Evolutionary conservation across 2,888 invertebrate genomes (phyloP).

Genomic region (Andrena dorsata): DNA sequence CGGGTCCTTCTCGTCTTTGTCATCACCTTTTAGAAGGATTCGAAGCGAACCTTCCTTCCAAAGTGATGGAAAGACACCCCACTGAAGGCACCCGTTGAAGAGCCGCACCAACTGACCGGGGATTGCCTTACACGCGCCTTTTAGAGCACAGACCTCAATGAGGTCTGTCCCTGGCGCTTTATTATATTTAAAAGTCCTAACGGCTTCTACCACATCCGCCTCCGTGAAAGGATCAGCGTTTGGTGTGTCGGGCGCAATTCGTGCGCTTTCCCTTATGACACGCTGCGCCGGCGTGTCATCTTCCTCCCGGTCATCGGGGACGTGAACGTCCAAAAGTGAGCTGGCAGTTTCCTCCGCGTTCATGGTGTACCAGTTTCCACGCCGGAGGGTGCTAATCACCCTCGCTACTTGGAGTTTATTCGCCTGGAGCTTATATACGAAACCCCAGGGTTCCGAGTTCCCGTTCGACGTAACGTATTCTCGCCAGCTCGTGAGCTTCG

Average conservation of each 20-base stretch:
- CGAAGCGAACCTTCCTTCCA: conserved; percentile 46
- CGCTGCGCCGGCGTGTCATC: too few species aligned
- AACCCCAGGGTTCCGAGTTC: too few species aligned
- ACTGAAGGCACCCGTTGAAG: conserved; percentile 44
- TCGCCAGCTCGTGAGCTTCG: not conserved
- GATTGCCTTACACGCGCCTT: not conserved
- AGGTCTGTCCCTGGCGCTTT: not conserved
- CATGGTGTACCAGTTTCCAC: not conserved
- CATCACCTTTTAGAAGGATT: not conserved
- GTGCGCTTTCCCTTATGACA: too few species aligned
- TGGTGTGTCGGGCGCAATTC: not conserved
- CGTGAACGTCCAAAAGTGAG: too few species aligned
- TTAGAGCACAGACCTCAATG: not conserved
- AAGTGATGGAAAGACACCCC: conserved; percentile 34
- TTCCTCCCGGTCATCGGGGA: too few species aligned
- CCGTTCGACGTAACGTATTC: too few species aligned
- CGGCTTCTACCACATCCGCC: too few species aligned
- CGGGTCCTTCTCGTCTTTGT: too few species aligned
- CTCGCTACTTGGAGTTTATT: not conserved
- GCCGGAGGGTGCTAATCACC: not conserved
- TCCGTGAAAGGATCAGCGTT: not conserved
- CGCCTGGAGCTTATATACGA: too few species aligned
- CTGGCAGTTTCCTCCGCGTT: too few species aligned
- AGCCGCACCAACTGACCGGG: conserved; percentile 15
- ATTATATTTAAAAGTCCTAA: not conserved